Base-by-base conservation (phyloP, 2,113 vertebrate species). In the Amazona vittata region DNA sequence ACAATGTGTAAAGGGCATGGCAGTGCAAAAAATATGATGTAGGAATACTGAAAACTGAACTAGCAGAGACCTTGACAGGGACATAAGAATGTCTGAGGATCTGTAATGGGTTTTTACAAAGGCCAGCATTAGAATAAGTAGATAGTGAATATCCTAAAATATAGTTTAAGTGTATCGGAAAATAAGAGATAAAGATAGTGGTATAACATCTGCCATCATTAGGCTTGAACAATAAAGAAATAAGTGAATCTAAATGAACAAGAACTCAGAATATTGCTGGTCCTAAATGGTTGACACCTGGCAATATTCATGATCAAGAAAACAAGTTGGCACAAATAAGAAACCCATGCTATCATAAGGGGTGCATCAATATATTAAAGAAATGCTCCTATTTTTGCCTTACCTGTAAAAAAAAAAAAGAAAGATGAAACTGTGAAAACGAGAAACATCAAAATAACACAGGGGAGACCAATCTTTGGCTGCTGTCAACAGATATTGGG, bases 11-110 rank as follows among this genome's bases (percentile, higher is more conserved):
- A 93, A 94, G 79, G 69, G 39, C 69, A 84, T 67, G 19, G 69
- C 77, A 90, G 43, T 69, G 47, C 76, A 91, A 91, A 94, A 65
- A 84, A 60, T 68, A 49, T 57, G 14, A 86, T 65, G 37, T 63
- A 90, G 89, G 64, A 85, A 74, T 76, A 85, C 71, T 74, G 53
- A 91, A 93, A 93, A 86, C 41, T 35, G 41, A 95, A 87, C 41
- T 60, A 89, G 49, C 6, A 20, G 62, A 96, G 53, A 73, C 75
- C 86, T 96, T 96, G 83, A 81, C 67, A 91, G 50, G 59, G 65
- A 93, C 63, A 79, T 67, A 69, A 90, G 75, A 94, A 75, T 57
- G 41, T 85, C 75, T 87, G 52, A 95, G 65, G 75, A 85, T 59
- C 60, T 95, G 52, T 92, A 92, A 80, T 5, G 78, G 41, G 39